Base-by-base conservation (phyloP, 1,140 invertebrate genomes). In the Macrosteles quadrilineatus region DNA sequence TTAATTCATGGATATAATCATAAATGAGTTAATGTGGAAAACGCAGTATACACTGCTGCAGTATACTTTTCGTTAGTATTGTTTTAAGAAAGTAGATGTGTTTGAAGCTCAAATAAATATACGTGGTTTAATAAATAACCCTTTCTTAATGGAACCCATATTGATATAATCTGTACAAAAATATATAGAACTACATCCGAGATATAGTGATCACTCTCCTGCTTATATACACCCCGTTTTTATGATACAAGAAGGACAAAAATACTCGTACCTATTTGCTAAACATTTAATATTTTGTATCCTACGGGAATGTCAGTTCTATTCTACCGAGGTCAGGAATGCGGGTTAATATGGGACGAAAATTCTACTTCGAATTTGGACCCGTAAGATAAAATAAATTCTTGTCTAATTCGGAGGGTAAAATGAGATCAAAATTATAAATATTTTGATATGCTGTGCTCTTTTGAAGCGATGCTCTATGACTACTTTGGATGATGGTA, bases 391-490 rank as follows among this genome's bases (percentile, higher is more conserved):
- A 50, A 19, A 19, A 50, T 4, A n/a, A 50, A 11, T 50, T n/a
- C 9, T 11, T 9, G 3, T 50, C 17, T 50, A 50, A 36, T 36
- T 36, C 47, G 17, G 21, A 50, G 17, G 17, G n/a, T 19, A 50
- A 3, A 6, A 4, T 19, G 3, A 50, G 21, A n/a, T 50, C 4
- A 23, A 19, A 50, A 50, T 6, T 3, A 50, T n/a, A 50, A 3
- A 50, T 50, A 50, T 50, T 50, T n/a, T 50, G 47, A 50, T 50
- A 50, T 50, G 47, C 47, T 23, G 47, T 50, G 47, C 47, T 50
- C 47, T 50, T 50, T 6, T 50, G 47, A 50, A 50, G 47, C 47
- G 17, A 19, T 6, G 21, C 32, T 36, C 4, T 36, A 23, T n/a
- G 17, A 19, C 3, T n/a, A 19, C n/a, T 4, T 19, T n/a, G 36